Evolutionary conservation across 1,140 invertebrate species (phyloP), one percentile per base, ranked within the genome.

Genomic region (Procambarus clarkii): DNA sequence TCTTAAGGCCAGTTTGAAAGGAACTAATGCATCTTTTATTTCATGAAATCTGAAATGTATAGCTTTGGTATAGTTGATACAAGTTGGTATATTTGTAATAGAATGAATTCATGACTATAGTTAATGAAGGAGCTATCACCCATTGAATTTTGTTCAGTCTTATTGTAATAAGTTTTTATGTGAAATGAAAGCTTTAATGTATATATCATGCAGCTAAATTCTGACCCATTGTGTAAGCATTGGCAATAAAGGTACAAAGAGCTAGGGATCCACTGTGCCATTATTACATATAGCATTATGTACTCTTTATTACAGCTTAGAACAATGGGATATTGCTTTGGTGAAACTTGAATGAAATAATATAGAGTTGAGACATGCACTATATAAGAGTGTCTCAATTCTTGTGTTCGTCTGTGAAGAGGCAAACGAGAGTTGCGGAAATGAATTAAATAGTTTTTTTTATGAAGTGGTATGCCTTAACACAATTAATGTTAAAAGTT

Each of bases 1-100:
- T 54, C 83, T 93, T 5, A 93, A 93, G 74, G 92, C 92, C 50
- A 93, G 92, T 88, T 91, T 93, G 11, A 93, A 93, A 80, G 92
- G 92, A 69, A 93, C 92, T n/a, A 92, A 93, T 44, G 85, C 90
- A 34, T 82, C 92, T 60, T 93, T 93, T 78, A 93, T 92, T 84
- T 81, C 91, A 64, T 93, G 87, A 92, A 78, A 78, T 24, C 48
- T n/a, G 34, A 46, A 54, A n/a, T 18, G 15, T 21, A 69, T 83
- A 69, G 81, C 24, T 69, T 83, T 83, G 24, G 3, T 46, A 46
- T 69, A 11, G 44, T 74, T 74, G 5, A 34, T 34, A 8, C n/a
- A 74, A 74, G 24, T 24, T 9, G 11, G 3, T 34, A 9, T 74
- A 34, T 74, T 24, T 74, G 8, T 74, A 3, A 74, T 21, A 74